These are phyloP conservation scores for Pogonocichla stellata DNA, from an alignment of 2,113 vertebrate species.

Conservation along the genomic window DNA sequence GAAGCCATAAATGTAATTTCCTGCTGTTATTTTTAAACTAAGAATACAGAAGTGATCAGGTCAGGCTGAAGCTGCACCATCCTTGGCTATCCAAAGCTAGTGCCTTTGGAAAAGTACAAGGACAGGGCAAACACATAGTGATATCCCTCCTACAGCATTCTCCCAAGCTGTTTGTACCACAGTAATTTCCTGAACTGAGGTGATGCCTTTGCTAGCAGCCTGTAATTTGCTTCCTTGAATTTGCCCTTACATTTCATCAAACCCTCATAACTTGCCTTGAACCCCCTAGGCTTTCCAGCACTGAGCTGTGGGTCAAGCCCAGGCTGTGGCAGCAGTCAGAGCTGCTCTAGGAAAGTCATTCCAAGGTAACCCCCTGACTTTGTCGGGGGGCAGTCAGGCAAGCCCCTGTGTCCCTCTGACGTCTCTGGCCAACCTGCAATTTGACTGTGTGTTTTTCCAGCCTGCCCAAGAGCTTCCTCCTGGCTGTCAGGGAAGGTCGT, in stretches of 20 bases:
- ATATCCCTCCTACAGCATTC: not conserved
- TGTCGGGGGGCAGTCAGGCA: fast-evolving
- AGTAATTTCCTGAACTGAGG: not conserved
- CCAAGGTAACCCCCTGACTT: not conserved
- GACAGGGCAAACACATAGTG: not conserved
- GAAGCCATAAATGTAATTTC: not conserved
- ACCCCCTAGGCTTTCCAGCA: not conserved
- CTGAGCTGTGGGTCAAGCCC: not conserved
- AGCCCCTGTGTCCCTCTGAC: not conserved
- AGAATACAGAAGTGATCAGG: not conserved
- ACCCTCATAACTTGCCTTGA: not conserved
- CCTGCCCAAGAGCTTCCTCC: not conserved
- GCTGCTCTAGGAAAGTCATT: not conserved
- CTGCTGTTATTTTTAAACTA: constrained; percentile 11
- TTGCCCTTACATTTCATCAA: not conserved
- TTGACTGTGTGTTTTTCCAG: not conserved
- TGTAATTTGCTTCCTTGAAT: constrained; percentile 16
- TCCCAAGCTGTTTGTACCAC: not conserved
- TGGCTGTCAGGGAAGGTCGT: not conserved
- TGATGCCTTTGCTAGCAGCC: not conserved
- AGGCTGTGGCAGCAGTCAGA: not conserved
- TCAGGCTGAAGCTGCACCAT: not conserved
- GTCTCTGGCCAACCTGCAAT: not conserved
- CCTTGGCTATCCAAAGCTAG: not conserved
- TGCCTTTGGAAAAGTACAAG: constrained; percentile 11